Percentiles rank a stretch among this genome's conserved stretches.
These are phyloP conservation scores for Lordiphosa andalusiaca DNA, from an alignment of 2,888 invertebrate species.

Conservation along the genomic window DNA sequence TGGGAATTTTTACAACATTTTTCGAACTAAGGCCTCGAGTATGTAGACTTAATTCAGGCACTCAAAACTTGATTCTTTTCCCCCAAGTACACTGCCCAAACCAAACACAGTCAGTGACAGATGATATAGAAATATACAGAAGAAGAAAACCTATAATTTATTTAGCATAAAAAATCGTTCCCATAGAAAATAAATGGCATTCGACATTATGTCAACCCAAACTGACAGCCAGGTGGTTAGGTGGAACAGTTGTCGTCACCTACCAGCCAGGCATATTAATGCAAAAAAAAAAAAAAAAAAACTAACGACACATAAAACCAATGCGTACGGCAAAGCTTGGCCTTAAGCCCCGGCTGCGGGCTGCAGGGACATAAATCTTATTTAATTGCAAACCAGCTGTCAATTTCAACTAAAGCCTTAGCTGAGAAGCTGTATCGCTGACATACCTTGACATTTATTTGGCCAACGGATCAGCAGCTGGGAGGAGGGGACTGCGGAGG, in stretches of 20 bases:
- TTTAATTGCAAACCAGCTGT: conserved; percentile 73
- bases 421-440: conserved; percentile 18
- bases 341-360: not conserved
- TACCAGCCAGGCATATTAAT: conserved; percentile 57
- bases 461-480: conserved; percentile 19
- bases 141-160: conserved; percentile 26
- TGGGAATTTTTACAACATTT: too few relatives aligned
- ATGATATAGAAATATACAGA: conserved; percentile 19
- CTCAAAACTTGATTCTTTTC: conserved; percentile 1
- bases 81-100: conserved; percentile 1
- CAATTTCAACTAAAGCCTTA: conserved; percentile 57
- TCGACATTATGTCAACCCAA: conserved; percentile 3
- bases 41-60: too few relatives aligned
- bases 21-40: too few relatives aligned
- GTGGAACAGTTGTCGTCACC: conserved; percentile 27
- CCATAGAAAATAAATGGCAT: conserved; percentile 34
- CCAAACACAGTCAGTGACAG: conserved; percentile 3
- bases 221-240: conserved; percentile 61
- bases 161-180: conserved; percentile 1
- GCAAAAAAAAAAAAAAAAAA: conserved; percentile 16
- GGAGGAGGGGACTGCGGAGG: conserved; percentile 14
- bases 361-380: conserved; percentile 64
- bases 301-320: conserved; percentile 10
- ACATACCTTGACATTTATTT: conserved; percentile 66
- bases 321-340: not conserved